Evolutionary conservation across 2,797 vertebrate genomes (phyloP), one percentile per base, ranked within the genome.

Genomic region (Sebastes miniatus): DNA sequence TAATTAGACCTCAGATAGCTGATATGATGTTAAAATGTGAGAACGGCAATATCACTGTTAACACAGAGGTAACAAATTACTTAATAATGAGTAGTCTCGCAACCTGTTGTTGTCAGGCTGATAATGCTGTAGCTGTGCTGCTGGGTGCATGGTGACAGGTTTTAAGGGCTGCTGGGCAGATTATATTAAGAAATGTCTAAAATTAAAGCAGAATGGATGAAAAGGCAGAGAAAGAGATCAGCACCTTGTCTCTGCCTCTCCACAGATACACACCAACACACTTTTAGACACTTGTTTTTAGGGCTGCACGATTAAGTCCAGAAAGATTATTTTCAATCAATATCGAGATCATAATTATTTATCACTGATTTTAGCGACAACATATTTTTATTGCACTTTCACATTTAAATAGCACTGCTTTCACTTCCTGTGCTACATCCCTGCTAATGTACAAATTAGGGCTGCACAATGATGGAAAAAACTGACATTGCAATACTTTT

Each of bases 41-140:
- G 20, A 27, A 65, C 18, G 11, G 24, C n/a, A 10, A 36, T 22
- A 18, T 34, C 14, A 20, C 3, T 61, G 22, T 62, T 68, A 39
- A 32, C 43, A 13, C 29, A 47, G 5, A 67, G 54, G 20, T 64
- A 22, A 32, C 13, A 62, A 58, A 79, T 24, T 39, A 29, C 27
- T 39, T 36, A 84, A 85, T 84, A 85, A 83, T 61, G 29, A 54
- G 22, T 16, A 63, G 29, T 50, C 69, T 39, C 24, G 69, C 29
- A 66, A 52, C 65, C 50, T 85, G 77, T 74, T 81, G 80, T 72
- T 88, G 64, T 68, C 34, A 47, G 62, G 56, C 29, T 66, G 78
- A 75, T 84, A 63, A 72, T 79, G 25, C 50, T 78, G 54, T 66
- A 36, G 22, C 59, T 76, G 57, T 25, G 50, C 50, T 56, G 43